phyloP scores from a whole-genome alignment of 2,888 invertebrate genomes.

The Cephus pulcher region DNA sequence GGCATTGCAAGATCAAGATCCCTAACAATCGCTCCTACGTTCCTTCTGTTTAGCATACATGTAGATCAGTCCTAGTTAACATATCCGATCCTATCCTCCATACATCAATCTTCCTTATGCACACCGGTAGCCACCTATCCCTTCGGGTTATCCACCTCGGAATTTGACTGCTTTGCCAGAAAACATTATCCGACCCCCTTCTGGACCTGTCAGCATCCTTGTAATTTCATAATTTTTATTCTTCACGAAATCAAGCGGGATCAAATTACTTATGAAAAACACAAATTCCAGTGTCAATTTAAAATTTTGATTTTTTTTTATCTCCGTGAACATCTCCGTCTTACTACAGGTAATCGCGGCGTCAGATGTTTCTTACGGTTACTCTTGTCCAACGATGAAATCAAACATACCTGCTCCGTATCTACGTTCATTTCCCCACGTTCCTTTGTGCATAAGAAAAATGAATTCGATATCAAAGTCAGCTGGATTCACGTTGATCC shows the following conservation, averaged over 20 bases:
- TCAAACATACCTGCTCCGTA: background rate
- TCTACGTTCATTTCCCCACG: background rate
- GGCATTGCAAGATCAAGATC: constrained; percentile 39
- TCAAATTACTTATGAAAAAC: background rate
- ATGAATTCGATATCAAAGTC: background rate
- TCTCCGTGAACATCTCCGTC: background rate
- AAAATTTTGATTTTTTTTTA: background rate
- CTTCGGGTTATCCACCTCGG: background rate
- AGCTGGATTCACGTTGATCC: background rate
- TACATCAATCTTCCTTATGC: constrained; percentile 37
- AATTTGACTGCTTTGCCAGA: background rate
- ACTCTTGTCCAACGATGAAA: background rate
- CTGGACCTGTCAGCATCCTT: background rate
- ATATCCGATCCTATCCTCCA: constrained; percentile 39
- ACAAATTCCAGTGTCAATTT: background rate
- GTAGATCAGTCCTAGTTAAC: constrained; percentile 46
- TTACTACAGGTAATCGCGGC: background rate
- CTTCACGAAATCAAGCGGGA: background rate
- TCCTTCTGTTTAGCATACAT: constrained; percentile 47
- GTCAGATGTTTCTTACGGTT: background rate
- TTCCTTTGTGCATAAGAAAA: background rate
- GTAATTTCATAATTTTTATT: background rate
- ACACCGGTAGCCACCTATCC: constrained; percentile 10
- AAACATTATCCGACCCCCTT: background rate
- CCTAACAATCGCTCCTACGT: constrained; percentile 38